Evolutionary conservation across 64 coral and sea anemone genomes (phyloP), one percentile per base, ranked within the genome.

Genomic region (Hydrozoanthus tunicans): DNA sequence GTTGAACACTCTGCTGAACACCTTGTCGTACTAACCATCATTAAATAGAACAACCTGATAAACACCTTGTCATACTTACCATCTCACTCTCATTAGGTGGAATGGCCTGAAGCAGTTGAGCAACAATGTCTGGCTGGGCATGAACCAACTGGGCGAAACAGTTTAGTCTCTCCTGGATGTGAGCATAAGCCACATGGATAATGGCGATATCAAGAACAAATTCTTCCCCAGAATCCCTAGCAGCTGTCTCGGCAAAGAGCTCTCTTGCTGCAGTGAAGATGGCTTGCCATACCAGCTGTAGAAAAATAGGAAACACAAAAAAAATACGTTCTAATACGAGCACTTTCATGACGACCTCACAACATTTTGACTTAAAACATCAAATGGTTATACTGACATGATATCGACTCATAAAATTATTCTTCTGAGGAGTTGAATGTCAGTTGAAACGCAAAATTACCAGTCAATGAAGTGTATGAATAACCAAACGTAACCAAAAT

Each of bases 131-230:
- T 9, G 78, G 78, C 53, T 80, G 78, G 3, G 78, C 78, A 12
- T 61, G 78, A 51, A 80, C 78, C 7, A 80, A 59, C 56, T 80
- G 78, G 57, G 78, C 57, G 15, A 80, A 80, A 60, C 56, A 80
- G 78, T 80, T 80, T 15, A 80, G 78, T 61, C 78, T 51, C 56
- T 80, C 78, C 78, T 80, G 56, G 61, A 80, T 80, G 9, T 58
- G 78, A 10, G 78, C 78, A 7, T 80, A 24, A 6, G 78, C 78
- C 9, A 80, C 78, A 12, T 80, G 78, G 58, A 80, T 12, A 26
- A 80, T 11, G 57, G 78, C 8, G 7, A 80, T 11, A 23, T 80
- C 56, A 27, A 80, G 78, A 43, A 26, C 8, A 59, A 80, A 62
- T 58, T 80, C 78, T 11, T 80, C 78, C 51, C n/a, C 56, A 80